Conservation (phyloP, 2,113 vertebrate genomes). For the Xenopus laevis region DNA sequence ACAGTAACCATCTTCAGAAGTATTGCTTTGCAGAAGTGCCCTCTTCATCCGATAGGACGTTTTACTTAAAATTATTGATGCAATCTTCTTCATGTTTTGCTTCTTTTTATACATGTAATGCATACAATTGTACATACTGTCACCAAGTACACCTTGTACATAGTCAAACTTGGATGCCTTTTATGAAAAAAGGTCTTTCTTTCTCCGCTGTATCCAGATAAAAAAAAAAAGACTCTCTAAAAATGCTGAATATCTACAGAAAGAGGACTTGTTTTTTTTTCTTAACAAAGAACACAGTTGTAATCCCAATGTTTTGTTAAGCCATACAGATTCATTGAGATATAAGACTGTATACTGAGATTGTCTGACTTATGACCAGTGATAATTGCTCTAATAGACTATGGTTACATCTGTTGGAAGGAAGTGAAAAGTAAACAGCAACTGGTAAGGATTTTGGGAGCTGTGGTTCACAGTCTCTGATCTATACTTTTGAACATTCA, state of each 20-base stretch:
- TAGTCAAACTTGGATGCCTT: slow-evolving; percentile 31
- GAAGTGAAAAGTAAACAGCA: neutral
- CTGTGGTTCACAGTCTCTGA: too few species aligned
- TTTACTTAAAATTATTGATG: slow-evolving; percentile 74
- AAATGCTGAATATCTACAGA: slow-evolving; percentile 54
- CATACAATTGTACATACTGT: slow-evolving; percentile 66
- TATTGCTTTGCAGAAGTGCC: slow-evolving; percentile 81
- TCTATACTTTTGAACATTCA: too few species aligned
- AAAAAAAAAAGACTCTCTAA: slow-evolving; percentile 54
- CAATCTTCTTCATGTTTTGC: slow-evolving; percentile 58
- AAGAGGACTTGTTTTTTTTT: slow-evolving; percentile 56
- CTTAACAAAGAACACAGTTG: slow-evolving; percentile 20
- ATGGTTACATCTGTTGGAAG: neutral
- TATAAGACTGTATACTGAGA: neutral
- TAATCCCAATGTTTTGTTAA: slow-evolving; percentile 1
- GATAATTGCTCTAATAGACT: neutral
- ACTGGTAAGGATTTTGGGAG: too few species aligned
- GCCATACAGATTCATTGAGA: neutral
- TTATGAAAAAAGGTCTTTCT: slow-evolving; percentile 56
- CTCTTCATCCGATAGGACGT: slow-evolving; percentile 68
- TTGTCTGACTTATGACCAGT: neutral
- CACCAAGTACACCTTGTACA: slow-evolving; percentile 18
- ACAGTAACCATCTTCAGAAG: slow-evolving; percentile 61
- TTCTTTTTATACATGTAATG: slow-evolving; percentile 62
- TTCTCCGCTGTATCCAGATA: slow-evolving; percentile 54